Conservation (phyloP, 2,113 vertebrate genomes). For the Tapirus terrestris region DNA sequence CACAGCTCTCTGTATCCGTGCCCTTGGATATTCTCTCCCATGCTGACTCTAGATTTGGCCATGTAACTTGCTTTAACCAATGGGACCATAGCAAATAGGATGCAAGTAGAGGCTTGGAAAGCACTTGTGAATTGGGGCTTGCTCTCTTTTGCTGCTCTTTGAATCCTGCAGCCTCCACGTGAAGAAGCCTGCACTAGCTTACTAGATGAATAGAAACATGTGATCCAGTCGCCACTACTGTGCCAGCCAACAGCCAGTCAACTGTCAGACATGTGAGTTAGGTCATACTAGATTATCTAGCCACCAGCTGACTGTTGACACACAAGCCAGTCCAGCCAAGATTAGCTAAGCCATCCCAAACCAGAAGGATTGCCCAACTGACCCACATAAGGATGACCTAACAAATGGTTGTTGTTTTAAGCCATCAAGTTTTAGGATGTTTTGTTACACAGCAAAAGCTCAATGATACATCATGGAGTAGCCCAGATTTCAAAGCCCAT, state of each 20-base stretch:
- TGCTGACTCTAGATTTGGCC: not conserved
- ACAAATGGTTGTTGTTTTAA: not conserved
- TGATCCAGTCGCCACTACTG: not conserved
- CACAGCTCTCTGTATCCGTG: not conserved
- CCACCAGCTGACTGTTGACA: not conserved
- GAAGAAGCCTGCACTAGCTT: not conserved
- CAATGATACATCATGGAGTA: not conserved
- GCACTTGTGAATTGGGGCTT: not conserved
- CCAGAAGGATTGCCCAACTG: not conserved
- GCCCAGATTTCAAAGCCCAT: not conserved
- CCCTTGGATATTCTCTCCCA: not conserved
- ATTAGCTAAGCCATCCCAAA: not conserved
- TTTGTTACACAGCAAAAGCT: slow-evolving; percentile 2
- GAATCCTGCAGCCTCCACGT: not conserved
- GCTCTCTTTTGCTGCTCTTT: not conserved
- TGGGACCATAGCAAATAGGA: not conserved
- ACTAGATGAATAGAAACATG: not conserved
- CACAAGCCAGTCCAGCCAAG: not conserved
- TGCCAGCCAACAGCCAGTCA: not conserved
- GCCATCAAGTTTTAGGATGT: not conserved
- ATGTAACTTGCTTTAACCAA: not conserved
- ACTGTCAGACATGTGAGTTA: not conserved
- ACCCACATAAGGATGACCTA: not conserved
- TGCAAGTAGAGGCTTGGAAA: not conserved
- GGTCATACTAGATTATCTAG: not conserved